These are phyloP conservation scores for Channallabes apus DNA, from an alignment of 2,797 vertebrate species.

Conservation along the genomic window DNA sequence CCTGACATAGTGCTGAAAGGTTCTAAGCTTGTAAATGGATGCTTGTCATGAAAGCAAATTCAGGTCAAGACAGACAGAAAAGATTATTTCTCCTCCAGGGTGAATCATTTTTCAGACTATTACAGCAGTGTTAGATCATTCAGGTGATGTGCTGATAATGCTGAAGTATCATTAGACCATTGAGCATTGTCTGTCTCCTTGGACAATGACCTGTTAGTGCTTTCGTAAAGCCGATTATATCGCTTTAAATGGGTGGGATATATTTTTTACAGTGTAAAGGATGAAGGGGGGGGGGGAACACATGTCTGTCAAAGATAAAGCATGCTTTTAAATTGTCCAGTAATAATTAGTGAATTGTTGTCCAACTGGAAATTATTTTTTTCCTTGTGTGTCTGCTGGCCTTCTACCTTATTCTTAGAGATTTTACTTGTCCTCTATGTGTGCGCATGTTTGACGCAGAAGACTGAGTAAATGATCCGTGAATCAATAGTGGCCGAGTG, in stretches of 20 bases:
- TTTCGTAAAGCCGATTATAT: neutral
- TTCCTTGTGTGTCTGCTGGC: neutral
- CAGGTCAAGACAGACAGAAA: constrained; percentile 1
- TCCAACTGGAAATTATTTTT: neutral
- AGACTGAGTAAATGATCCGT: constrained; percentile 23
- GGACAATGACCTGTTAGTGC: constrained; percentile 2
- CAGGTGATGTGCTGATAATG: neutral
- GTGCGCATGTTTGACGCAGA: neutral
- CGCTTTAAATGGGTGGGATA: neutral
- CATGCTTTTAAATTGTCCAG: neutral
- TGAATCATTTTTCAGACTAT: neutral
- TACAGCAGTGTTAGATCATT: constrained; percentile 15
- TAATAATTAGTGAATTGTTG: neutral
- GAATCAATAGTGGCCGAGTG: constrained; percentile 28
- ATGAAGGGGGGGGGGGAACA: neutral
- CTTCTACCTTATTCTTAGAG: neutral
- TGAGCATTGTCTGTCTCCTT: constrained; percentile 11
- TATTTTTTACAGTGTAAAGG: neutral
- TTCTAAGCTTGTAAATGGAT: constrained; percentile 9
- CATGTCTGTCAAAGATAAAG: neutral
- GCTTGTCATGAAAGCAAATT: constrained; percentile 28
- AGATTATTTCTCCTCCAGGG: constrained; percentile 14
- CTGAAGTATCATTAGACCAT: constrained; percentile 2
- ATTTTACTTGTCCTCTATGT: neutral
- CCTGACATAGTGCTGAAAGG: constrained; percentile 25